These are phyloP conservation scores for Stictonetta naevosa DNA, from an alignment of 2,113 vertebrate genomes.

Conservation along the genomic window DNA sequence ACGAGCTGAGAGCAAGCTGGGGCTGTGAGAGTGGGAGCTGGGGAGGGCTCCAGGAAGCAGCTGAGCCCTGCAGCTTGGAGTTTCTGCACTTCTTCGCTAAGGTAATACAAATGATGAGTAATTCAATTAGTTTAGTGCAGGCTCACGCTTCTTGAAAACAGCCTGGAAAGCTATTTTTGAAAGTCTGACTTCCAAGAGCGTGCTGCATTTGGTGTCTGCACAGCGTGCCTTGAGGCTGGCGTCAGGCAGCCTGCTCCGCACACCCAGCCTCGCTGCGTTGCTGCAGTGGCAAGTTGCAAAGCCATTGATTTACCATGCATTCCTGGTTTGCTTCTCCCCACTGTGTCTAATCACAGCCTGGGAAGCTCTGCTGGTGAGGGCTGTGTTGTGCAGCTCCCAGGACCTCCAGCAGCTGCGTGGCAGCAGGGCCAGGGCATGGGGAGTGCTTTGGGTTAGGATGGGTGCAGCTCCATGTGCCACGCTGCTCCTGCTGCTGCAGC, in stretches of 20 bases:
- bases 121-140: neutral
- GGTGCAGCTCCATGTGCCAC: neutral
- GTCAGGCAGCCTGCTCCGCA: neutral
- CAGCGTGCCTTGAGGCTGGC: neutral
- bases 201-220: neutral
- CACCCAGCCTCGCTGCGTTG: neutral
- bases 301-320: neutral
- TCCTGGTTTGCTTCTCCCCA: conserved; percentile 3
- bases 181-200: neutral
- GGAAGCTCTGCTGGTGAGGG: neutral
- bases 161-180: neutral
- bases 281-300: neutral
- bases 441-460: neutral
- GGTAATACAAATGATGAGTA: neutral
- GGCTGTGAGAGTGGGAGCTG: neutral
- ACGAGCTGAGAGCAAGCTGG: neutral
- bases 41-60: neutral
- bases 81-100: neutral
- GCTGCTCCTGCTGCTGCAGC: neutral
- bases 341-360: neutral
- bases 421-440: neutral
- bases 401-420: neutral
- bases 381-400: neutral
- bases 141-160: neutral
- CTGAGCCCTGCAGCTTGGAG: neutral